Conservation (phyloP, 2,797 vertebrate genomes). For the Gallinago solitaria region DNA sequence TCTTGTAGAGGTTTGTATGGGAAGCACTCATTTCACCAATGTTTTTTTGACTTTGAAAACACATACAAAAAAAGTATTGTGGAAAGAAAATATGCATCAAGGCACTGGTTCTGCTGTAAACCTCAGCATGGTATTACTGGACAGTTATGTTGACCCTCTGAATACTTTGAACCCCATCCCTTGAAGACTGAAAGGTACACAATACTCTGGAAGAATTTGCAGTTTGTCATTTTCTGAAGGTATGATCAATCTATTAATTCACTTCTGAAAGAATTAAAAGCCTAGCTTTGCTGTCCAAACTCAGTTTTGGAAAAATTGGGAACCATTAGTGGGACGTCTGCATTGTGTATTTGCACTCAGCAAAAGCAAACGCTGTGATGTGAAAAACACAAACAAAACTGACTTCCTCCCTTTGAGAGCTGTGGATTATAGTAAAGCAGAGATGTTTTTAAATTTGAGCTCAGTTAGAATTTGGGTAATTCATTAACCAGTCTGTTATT, state of each 20-base stretch:
- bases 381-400: neutral
- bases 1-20: neutral
- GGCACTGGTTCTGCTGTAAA: neutral
- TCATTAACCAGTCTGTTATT: neutral
- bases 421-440: neutral
- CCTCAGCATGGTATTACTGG: neutral
- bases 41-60: neutral
- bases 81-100: neutral
- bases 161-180: neutral
- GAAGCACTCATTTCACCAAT: neutral
- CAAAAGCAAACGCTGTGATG: neutral
- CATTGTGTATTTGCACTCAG: neutral
- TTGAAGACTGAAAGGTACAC: neutral
- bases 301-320: neutral
- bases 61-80: neutral
- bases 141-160: neutral
- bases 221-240: neutral
- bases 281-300: neutral
- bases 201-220: neutral
- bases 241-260: neutral
- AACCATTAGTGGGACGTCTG: neutral
- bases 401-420: neutral
- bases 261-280: neutral
- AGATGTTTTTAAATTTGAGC: neutral
- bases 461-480: neutral